A percentile compares a stretch with the other conserved stretches of the same genome.
Evolutionary conservation across 2,797 vertebrate species (phyloP).

Genomic region (Chanos chanos): DNA sequence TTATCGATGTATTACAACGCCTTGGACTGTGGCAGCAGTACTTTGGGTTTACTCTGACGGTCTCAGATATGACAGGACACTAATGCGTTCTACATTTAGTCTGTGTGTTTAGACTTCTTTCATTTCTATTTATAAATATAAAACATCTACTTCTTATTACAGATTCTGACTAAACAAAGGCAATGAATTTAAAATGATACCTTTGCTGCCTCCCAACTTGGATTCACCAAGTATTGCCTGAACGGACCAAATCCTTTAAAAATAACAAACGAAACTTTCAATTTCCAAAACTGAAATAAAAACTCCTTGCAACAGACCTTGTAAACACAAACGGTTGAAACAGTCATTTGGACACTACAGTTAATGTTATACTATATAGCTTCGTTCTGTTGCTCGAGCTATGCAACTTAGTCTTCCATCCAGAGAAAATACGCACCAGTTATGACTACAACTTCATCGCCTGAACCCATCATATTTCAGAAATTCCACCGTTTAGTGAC

Average conservation of each 20-base stretch:
- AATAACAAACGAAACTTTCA: not conserved
- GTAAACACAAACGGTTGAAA: too few relatives aligned
- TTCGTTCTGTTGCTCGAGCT: too few relatives aligned
- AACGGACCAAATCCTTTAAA: conserved; percentile 82
- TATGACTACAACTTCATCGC: conserved; percentile 22
- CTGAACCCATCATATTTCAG: not conserved
- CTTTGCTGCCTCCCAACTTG: conserved; percentile 85
- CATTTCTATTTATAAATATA: too few relatives aligned
- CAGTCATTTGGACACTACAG: too few relatives aligned
- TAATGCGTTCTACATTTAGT: too few relatives aligned
- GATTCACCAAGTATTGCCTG: conserved; percentile 75
- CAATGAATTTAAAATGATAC: conserved; percentile 48
- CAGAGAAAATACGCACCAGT: conserved; percentile 26
- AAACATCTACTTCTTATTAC: not conserved
- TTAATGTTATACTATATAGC: too few relatives aligned
- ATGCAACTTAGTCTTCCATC: not conserved
- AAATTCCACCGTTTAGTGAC: not conserved
- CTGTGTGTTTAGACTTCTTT: too few relatives aligned
- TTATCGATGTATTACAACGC: too few relatives aligned
- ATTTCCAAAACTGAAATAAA: not conserved
- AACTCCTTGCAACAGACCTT: too few relatives aligned
- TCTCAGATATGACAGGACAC: not conserved
- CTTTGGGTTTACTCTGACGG: too few relatives aligned
- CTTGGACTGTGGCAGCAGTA: too few relatives aligned
- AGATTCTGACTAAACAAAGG: not conserved